Evolutionary conservation across 92 coral and sea anemone species (phyloP).

Genomic region (Siderastrea radians): DNA sequence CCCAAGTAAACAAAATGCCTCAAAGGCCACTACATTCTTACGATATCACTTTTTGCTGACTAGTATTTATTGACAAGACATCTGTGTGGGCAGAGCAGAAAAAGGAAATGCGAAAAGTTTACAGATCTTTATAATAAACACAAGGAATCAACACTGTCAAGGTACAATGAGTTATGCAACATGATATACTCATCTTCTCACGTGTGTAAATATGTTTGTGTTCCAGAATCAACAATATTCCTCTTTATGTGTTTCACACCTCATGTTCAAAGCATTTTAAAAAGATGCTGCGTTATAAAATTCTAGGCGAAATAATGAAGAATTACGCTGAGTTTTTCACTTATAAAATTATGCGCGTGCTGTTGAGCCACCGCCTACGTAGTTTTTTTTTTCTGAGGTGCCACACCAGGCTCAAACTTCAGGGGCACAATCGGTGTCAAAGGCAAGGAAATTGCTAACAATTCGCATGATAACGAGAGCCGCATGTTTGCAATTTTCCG

Average conservation of each 20-base stretch:
- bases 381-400: too few relatives aligned
- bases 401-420: too few relatives aligned
- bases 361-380: too few relatives aligned
- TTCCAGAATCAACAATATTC: neutral
- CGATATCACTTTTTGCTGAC: neutral
- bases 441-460: too few relatives aligned
- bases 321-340: too few relatives aligned
- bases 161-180: neutral
- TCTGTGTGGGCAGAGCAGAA: neutral
- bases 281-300: neutral
- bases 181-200: neutral
- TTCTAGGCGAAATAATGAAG: too few relatives aligned
- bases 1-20: conserved; percentile 8
- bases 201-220: neutral
- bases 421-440: too few relatives aligned
- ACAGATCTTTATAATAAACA: neutral
- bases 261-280: neutral
- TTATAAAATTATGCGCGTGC: too few relatives aligned
- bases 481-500: too few relatives aligned
- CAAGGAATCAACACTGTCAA: neutral
- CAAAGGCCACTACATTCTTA: conserved; percentile 3
- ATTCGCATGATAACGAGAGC: too few relatives aligned
- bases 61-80: neutral
- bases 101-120: neutral
- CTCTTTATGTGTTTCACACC: neutral